phyloP scores from a whole-genome alignment of 2,888 invertebrate genomes.

The Noctuana brunneofusca region DNA sequence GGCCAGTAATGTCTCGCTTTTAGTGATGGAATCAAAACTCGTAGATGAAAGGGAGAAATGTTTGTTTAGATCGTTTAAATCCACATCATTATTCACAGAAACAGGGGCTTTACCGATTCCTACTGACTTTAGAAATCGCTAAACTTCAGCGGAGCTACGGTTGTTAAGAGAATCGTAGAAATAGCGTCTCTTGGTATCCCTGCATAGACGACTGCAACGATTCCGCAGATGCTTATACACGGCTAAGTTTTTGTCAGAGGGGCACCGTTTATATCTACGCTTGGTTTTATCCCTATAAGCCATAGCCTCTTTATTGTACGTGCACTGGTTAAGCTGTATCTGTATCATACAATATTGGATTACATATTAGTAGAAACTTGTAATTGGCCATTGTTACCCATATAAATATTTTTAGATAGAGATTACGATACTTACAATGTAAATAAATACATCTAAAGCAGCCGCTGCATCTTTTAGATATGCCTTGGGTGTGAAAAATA shows the following conservation, averaged over 20 bases:
- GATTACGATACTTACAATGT: conserved; percentile 86
- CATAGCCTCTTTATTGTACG: no score
- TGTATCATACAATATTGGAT: no score
- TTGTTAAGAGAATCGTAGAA: not conserved
- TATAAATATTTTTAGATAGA: not conserved
- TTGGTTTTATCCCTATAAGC: no score
- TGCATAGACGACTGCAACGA: conserved; percentile 1
- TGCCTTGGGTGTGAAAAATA: conserved; percentile 99
- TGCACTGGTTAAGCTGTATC: no score
- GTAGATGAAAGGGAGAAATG: not conserved
- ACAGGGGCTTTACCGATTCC: not conserved
- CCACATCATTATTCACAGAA: not conserved
- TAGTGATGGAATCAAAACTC: not conserved
- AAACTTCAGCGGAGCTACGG: not conserved
- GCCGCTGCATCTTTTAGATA: conserved; percentile 99
- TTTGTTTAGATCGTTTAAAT: not conserved
- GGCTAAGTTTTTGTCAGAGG: no score
- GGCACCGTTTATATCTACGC: no score
- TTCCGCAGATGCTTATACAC: not conserved
- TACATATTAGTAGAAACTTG: no score
- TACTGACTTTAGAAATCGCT: not conserved
- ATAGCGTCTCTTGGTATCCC: not conserved
- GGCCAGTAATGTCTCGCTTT: not conserved
- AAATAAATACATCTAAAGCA: conserved; percentile 98
- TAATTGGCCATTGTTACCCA: no score